These are phyloP conservation scores for Laterallus jamaicensis DNA, from an alignment of 2,113 vertebrate genomes.

Conservation along the genomic window DNA sequence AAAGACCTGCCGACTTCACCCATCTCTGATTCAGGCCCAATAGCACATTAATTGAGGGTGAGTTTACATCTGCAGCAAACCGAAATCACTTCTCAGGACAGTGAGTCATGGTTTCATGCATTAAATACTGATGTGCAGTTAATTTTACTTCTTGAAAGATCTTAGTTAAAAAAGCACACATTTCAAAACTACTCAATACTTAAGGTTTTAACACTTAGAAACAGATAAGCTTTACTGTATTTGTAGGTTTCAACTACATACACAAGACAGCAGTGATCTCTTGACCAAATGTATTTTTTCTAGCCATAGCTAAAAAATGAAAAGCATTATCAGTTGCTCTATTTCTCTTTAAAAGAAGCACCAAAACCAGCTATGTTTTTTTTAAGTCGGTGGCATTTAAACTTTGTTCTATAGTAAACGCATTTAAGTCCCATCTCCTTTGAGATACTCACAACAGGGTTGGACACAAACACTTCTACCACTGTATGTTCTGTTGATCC, in stretches of 20 bases:
- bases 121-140: conserved; percentile 9
- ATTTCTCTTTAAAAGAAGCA: not conserved
- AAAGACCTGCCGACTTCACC: conserved; percentile 44
- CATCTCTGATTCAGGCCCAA: conserved; percentile 36
- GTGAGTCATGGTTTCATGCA: not conserved
- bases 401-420: not conserved
- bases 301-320: not conserved
- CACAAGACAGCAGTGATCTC: not conserved
- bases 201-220: not conserved
- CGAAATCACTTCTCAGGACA: conserved; percentile 24
- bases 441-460: not conserved
- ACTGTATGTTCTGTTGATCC: not conserved
- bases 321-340: not conserved
- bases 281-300: not conserved
- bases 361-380: not conserved
- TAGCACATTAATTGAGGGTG: not conserved
- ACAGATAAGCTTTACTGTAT: not conserved
- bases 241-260: not conserved
- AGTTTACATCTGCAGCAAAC: conserved; percentile 35
- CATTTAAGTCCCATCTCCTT: not conserved
- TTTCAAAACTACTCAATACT: not conserved
- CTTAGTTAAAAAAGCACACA: not conserved
- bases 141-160: not conserved
- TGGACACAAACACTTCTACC: not conserved
- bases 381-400: not conserved